A percentile compares a stretch with the other conserved stretches of the same genome.
Evolutionary conservation across 2,888 invertebrate species (phyloP).

Genomic region (Clistopyga incitator): DNA sequence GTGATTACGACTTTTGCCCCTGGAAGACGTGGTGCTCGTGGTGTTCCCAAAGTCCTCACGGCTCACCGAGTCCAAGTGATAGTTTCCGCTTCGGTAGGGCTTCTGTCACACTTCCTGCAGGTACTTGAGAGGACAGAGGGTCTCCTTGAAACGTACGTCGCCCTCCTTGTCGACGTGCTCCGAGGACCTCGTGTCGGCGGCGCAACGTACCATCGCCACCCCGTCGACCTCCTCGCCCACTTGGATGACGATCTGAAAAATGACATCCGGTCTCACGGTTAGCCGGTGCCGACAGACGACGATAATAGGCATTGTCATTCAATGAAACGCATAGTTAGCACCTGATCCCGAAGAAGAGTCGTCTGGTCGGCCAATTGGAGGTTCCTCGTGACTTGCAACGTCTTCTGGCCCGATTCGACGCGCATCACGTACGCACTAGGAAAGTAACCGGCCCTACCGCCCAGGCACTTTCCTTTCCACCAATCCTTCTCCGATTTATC

Average conservation of each 20-base stretch:
- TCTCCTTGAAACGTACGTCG: conserved; percentile 86
- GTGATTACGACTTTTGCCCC: conserved; percentile 10
- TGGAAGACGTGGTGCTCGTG: conserved; percentile 66
- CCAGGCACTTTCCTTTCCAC: conserved; percentile 98
- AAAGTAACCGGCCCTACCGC: conserved; percentile 95
- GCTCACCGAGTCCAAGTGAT: conserved; percentile 78
- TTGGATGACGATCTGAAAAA: conserved; percentile 94
- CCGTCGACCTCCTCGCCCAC: conserved; percentile 96
- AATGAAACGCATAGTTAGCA: too few species aligned
- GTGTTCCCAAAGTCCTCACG: conserved; percentile 72
- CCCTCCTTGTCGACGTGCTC: conserved; percentile 80
- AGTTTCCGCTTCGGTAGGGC: conserved; percentile 80
- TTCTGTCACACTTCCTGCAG: conserved; percentile 97
- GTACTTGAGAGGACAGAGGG: conserved; percentile 96
- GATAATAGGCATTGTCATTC: too few species aligned
- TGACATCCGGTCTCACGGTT: too few species aligned
- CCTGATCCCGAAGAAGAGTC: conserved; percentile 82
- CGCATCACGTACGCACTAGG: conserved; percentile 98
- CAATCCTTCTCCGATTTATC: conserved; percentile 98
- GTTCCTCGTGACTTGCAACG: conserved; percentile 94
- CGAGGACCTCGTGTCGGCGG: conserved; percentile 90
- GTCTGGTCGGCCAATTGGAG: conserved; percentile 91
- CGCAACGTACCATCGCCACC: conserved; percentile 96
- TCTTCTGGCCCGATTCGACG: conserved; percentile 95
- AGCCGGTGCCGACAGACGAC: too few species aligned